A percentile compares a stretch with the other conserved stretches of the same genome.
Conservation (phyloP, 2,797 vertebrate genomes). For the Orestias chungarensis region DNA sequence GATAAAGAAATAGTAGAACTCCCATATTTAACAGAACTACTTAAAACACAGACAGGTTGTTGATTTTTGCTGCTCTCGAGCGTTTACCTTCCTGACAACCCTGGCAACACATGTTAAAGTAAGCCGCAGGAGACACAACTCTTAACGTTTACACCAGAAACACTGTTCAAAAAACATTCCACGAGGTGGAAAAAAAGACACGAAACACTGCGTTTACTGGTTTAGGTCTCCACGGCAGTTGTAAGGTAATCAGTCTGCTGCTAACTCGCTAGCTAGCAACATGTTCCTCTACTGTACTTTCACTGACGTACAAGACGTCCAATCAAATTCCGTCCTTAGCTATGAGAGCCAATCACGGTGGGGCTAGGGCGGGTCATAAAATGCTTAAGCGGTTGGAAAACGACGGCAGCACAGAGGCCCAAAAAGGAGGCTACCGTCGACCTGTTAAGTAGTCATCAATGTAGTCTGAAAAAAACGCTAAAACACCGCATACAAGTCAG, state of each 20-base stretch:
- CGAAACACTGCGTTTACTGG: not conserved
- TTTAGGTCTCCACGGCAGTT: not conserved
- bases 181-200: not conserved
- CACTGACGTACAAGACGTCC: slow-evolving; percentile 33
- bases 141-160: not conserved
- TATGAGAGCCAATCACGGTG: slow-evolving; percentile 57
- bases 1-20: not conserved
- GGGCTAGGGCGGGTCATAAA: slow-evolving; percentile 50
- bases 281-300: slow-evolving; percentile 31
- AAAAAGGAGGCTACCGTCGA: slow-evolving; percentile 87
- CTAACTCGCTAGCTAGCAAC: slow-evolving; percentile 66
- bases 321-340: slow-evolving; percentile 44
- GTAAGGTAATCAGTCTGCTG: not conserved
- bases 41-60: not conserved
- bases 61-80: not conserved
- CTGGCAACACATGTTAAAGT: slow-evolving; percentile 6
- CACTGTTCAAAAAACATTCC: not conserved
- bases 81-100: not conserved
- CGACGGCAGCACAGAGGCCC: slow-evolving; percentile 93
- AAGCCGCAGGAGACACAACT: slow-evolving; percentile 1
- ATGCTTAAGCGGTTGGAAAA: slow-evolving; percentile 70
- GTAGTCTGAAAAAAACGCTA: slow-evolving; percentile 3
- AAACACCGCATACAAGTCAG: slow-evolving; percentile 8
- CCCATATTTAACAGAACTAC: not conserved
- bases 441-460: slow-evolving; percentile 45